These are phyloP conservation scores for Lasioglossum leucozonium DNA, from an alignment of 2,888 invertebrate genomes.

Conservation along the genomic window DNA sequence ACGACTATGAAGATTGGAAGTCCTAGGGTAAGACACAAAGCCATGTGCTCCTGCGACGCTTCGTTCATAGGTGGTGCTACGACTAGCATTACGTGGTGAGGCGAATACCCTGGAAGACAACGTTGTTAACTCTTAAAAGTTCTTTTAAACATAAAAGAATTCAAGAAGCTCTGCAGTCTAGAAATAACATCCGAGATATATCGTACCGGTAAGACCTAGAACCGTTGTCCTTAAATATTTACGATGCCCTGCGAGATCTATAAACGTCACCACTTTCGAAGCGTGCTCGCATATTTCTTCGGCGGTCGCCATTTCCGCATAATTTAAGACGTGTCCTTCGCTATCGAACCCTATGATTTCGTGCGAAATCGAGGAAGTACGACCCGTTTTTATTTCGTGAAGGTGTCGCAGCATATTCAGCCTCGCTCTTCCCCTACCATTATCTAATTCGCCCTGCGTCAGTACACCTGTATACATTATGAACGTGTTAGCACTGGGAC, in stretches of 20 bases:
- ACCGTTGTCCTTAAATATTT: slow-evolving; percentile 98
- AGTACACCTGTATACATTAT: slow-evolving; percentile 89
- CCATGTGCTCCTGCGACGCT: slow-evolving; percentile 92
- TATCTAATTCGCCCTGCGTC: slow-evolving; percentile 98
- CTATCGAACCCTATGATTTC: slow-evolving; percentile 98
- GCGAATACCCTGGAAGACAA: slow-evolving; percentile 89
- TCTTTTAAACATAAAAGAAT: too few relatives aligned
- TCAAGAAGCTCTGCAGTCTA: neutral
- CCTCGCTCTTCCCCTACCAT: slow-evolving; percentile 97
- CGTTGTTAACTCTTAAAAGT: neutral
- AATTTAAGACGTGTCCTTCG: slow-evolving; percentile 94
- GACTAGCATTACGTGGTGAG: slow-evolving; percentile 95
- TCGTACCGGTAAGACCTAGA: slow-evolving; percentile 93
- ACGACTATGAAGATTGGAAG: slow-evolving; percentile 97
- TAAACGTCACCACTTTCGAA: slow-evolving; percentile 96
- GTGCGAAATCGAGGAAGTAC: slow-evolving; percentile 97
- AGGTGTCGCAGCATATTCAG: slow-evolving; percentile 97
- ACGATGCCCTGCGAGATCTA: slow-evolving; percentile 98
- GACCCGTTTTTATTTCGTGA: slow-evolving; percentile 97
- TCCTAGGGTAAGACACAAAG: slow-evolving; percentile 91
- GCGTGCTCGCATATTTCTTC: slow-evolving; percentile 97
- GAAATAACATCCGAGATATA: neutral
- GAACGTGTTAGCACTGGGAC: slow-evolving; percentile 25
- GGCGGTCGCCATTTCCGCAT: slow-evolving; percentile 94
- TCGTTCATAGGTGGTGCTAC: slow-evolving; percentile 82